Evolutionary conservation across 2,797 vertebrate species (phyloP).

Genomic region (Notolabrus celidotus): DNA sequence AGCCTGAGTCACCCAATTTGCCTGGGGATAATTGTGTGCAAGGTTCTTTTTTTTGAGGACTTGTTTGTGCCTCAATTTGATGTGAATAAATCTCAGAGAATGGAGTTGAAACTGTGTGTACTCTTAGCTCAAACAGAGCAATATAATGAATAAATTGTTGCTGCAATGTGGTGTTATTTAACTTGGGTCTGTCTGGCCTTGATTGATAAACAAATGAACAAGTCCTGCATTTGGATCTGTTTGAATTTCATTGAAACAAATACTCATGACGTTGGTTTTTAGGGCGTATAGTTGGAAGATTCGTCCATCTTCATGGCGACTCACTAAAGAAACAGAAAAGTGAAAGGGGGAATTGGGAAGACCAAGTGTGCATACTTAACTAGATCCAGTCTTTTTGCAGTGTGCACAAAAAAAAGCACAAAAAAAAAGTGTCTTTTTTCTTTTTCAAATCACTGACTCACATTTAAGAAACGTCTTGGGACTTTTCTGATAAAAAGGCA

Average conservation of each 20-base stretch:
- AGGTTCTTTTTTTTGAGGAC: slow-evolving; percentile 19
- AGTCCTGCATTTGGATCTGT: neutral
- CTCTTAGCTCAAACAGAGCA: neutral
- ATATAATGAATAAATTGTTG: slow-evolving; percentile 16
- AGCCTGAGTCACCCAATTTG: slow-evolving; percentile 21
- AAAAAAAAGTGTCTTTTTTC: neutral
- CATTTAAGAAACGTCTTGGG: neutral
- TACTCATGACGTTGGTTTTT: too few species aligned
- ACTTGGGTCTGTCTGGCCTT: too few species aligned
- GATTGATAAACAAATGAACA: neutral
- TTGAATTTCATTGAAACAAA: neutral
- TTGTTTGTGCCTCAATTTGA: slow-evolving; percentile 23
- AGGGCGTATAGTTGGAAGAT: too few species aligned
- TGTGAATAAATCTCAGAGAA: slow-evolving; percentile 3
- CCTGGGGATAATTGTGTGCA: slow-evolving; percentile 15
- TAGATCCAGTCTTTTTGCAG: neutral
- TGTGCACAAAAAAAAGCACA: neutral
- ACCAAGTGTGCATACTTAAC: neutral
- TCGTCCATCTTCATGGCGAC: too few species aligned
- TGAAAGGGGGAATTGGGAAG: neutral
- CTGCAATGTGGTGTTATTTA: neutral
- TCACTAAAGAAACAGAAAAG: neutral
- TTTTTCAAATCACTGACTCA: neutral
- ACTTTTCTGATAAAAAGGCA: slow-evolving; percentile 4
- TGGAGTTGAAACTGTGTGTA: neutral